Evolutionary conservation across 2,888 invertebrate genomes (phyloP), one percentile per base, ranked within the genome.

Genomic region (Clivina fossor): DNA sequence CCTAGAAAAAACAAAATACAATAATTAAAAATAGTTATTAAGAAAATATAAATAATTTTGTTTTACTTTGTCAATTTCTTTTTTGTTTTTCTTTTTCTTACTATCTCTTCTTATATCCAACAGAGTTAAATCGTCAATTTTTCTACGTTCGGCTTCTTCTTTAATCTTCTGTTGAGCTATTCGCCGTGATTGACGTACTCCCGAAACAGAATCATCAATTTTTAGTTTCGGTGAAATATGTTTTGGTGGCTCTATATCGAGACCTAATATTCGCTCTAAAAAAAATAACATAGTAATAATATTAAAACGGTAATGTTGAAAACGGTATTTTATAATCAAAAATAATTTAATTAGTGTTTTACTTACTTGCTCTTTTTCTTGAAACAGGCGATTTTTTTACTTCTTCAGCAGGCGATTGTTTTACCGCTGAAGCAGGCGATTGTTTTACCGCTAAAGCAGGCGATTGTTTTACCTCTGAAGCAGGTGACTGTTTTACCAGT

Each of bases 91-190:
- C 59, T 72, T 74, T 51, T 80, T 81, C 67, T 79, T 82, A 44
- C 81, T 77, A 63, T 83, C 83, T 63, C 81, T 82, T 64, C 86
- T 85, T 61, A 85, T 74, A 46, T 85, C 82, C 2, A 80, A 76
- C 37, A 88, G 66, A 0, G 86, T 80, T n/a, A 87, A 81, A 64
- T 90, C 90, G 65, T 91, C 90, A 46, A 84, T 71, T 59, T 86
- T 82, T 8, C 88, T 75, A 1, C 88, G 74, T 58, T 92, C 89
- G 0, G 89, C 89, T 69, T 92, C 90, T 68, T 93, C 92, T 61
- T 84, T 86, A 56, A 93, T 90, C 71, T 92, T 90, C 66, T 90
- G 79, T 71, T 91, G 91, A 0, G 93, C 93, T 63, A 94, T 90
- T 57, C 94, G 78, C 1, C 93, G 78, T 2, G 91, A 91, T 66